Base-by-base conservation (phyloP, 2,113 vertebrate species). In the Telmatochromis bifrenatus region DNA sequence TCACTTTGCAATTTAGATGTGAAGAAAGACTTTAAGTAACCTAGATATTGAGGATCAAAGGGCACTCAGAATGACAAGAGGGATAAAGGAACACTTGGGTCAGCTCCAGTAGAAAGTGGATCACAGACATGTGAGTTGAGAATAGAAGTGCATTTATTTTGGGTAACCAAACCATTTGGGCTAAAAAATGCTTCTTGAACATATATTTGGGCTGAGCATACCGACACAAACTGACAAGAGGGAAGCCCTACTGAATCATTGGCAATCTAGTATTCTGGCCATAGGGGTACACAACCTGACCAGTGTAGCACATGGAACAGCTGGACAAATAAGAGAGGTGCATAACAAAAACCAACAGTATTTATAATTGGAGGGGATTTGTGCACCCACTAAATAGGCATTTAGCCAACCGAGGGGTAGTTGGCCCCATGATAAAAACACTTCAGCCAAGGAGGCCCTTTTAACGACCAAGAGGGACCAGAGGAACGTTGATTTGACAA, bases 251-350 rank as follows among this genome's bases (percentile, higher is more conserved):
- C n/a, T n/a, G n/a, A n/a, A n/a, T n/a, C n/a, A n/a, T n/a, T n/a
- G n/a, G n/a, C 21, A 7, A 0, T 23, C 53, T 55, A 0, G 1
- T 13, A 0, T 55, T 55, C 11, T 55, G 54, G 11, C 11, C 54
- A 26, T 3, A 0, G 0, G 2, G 21, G 54, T 0, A 56, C 21
- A 26, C 6, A 26, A 14, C 6, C 4, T 26, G 6, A 56, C 7
- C 26, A 31, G 13, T 28, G 13, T 58, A 58, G 55, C 55, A 28
- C 7, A 15, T 58, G 14, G 9, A 53, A 0, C 19, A 53, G 19
- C 9, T 53, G 2, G 1, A 53, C 3, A 11, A 53, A 53, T 9
- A 53, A 21, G 5, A 54, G 5, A 4, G n/a, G 5, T 54, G 3
- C 53, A 54, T 21, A 21, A 54, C 5, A 21, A 54, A 10, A 10